Evolutionary conservation across 2,888 invertebrate genomes (phyloP).

Genomic region (Hydrotaea diabolus): DNA sequence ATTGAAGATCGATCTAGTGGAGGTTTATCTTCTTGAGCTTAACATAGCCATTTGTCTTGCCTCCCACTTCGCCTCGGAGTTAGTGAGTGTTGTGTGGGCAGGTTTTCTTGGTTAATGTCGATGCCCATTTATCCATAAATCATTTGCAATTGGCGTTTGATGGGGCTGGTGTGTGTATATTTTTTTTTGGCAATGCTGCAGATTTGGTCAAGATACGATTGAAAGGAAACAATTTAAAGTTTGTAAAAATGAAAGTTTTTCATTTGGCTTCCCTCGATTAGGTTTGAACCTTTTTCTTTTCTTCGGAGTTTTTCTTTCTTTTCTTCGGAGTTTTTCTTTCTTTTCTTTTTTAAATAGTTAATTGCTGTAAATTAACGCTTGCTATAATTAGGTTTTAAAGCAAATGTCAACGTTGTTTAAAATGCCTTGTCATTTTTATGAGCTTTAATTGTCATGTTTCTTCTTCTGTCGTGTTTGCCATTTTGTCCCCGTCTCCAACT

Average conservation of each 20-base stretch:
- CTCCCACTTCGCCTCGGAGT: neutral
- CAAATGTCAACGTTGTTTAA: constrained; percentile 16
- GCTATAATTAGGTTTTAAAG: constrained; percentile 55
- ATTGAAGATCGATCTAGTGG: neutral
- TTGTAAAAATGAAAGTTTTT: constrained; percentile 60
- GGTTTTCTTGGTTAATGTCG: constrained; percentile 48
- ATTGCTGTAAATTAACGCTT: constrained; percentile 56
- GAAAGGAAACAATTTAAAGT: neutral
- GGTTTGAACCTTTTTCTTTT: constrained; percentile 4
- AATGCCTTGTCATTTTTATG: constrained; percentile 43
- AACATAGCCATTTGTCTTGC: neutral
- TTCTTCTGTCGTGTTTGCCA: constrained; percentile 8
- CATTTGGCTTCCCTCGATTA: neutral
- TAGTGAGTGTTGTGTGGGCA: constrained; percentile 25
- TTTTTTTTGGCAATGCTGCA: too few relatives aligned
- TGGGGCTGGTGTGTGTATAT: constrained; percentile 8
- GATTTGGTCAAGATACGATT: constrained; percentile 38
- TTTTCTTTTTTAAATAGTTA: constrained; percentile 21
- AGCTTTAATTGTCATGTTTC: constrained; percentile 41
- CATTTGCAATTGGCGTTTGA: constrained; percentile 53
- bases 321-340: too few relatives aligned
- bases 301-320: constrained; percentile 6
- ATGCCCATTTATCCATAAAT: constrained; percentile 44
- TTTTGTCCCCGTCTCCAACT: too few relatives aligned
- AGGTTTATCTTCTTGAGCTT: neutral